Evolutionary conservation across 2,888 invertebrate species (phyloP).

Genomic region (Scelioninae gen. 2): DNA sequence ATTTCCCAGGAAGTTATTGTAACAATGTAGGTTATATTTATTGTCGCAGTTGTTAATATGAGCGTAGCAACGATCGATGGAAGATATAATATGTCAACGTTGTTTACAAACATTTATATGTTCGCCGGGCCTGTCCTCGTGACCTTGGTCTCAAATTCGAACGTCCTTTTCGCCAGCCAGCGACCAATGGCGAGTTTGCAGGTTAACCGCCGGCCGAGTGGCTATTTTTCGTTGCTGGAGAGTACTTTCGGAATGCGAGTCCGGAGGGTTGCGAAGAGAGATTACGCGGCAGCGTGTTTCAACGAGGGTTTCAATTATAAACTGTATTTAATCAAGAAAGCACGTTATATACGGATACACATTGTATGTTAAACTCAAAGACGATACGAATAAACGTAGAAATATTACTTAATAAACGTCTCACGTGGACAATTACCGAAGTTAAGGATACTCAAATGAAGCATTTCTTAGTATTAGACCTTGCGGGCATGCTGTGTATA

Average conservation of each 20-base stretch:
- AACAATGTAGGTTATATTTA: constrained; percentile 6
- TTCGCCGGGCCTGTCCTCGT: neutral
- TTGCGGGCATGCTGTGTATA: constrained; percentile 57
- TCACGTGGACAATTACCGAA: constrained; percentile 41
- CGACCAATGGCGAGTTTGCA: neutral
- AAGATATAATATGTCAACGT: constrained; percentile 23
- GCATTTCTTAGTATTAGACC: constrained; percentile 54
- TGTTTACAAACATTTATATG: constrained; percentile 14
- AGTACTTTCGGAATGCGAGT: neutral
- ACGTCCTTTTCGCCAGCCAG: no score
- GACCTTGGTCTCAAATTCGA: neutral
- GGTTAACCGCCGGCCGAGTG: neutral
- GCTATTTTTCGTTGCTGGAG: neutral
- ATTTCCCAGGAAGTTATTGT: neutral
- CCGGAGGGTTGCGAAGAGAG: neutral
- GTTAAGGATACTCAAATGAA: constrained; percentile 43
- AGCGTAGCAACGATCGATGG: constrained; percentile 7
- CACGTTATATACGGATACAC: constrained; percentile 34
- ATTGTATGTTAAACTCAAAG: constrained; percentile 49
- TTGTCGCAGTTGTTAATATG: constrained; percentile 3
- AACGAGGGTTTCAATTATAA: neutral
- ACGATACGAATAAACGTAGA: constrained; percentile 38
- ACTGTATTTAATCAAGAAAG: constrained; percentile 42
- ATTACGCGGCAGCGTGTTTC: constrained; percentile 1
- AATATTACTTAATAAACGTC: constrained; percentile 42